Base-by-base conservation (phyloP, 1,140 invertebrate genomes). In the Arion vulgaris region DNA sequence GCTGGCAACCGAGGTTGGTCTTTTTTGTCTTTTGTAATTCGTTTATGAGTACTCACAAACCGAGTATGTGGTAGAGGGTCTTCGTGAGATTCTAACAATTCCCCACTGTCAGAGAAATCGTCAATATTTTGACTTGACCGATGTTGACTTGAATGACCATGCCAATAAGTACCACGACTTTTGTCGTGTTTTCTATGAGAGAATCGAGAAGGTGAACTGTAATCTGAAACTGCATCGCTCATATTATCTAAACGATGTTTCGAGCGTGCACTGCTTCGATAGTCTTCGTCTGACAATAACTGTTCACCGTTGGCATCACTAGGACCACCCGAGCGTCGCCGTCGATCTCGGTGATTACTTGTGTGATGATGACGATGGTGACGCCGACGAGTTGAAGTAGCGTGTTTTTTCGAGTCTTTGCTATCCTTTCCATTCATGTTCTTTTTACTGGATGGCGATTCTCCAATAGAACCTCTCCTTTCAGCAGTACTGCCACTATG, bases 361-460 rank as follows among this genome's bases (percentile, higher is more conserved):
- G 41, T 69, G 66, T 80, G 62, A 51, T 71, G 78, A 45, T 51
- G 62, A 23, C 38, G 78, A 28, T 80, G 78, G 38, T 80, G 78
- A 11, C 62, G 77, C 32, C 66, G 57, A 23, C 51, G 78, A 23
- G 45, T 15, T 80, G 62, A 51, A 51, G 13, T 66, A 17, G 17
- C 57, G 66, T 80, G 41, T 78, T 78, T 78, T 78, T 28, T 78
- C 17, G 51, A 66, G 17, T 78, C 76, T 45, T 73, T 49, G 32
- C 17, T 34, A 23, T 28, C 26, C 28, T 39, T 73, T 41, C 71
- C 71, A 39, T 11, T 32, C 1, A 73, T 41, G 71, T 66, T 32
- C 28, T 66, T 9, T 32, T 34, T 13, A 23, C 2, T n/a, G 26
- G 53, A 57, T 15, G 68, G 32, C 9, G 32, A 36, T 15, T 71